Conservation (phyloP, 2,797 vertebrate species). For the Taeniopygia guttata region DNA sequence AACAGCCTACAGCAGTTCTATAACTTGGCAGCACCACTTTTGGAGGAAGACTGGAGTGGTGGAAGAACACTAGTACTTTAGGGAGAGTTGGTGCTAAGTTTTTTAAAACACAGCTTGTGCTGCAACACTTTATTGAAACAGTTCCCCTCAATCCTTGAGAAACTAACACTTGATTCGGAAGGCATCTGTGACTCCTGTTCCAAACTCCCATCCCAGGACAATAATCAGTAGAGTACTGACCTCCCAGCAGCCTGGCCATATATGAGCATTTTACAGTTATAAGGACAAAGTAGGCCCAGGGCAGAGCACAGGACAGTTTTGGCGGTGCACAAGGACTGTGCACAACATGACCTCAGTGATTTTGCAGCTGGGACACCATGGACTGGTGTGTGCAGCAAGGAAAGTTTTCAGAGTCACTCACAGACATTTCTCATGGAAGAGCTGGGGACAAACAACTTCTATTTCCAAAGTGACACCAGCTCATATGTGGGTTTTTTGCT, state of each 20-base stretch:
- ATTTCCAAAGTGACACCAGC: neutral
- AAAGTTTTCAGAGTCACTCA: neutral
- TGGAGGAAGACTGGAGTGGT: neutral
- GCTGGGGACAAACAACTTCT: neutral
- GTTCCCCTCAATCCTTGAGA: neutral
- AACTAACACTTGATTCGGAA: neutral
- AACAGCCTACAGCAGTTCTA: neutral
- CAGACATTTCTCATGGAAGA: rapidly evolving
- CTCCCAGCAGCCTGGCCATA: neutral
- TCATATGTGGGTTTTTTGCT: neutral
- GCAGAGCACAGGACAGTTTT: neutral
- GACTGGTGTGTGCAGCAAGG: neutral
- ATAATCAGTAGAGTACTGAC: neutral
- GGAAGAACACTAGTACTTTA: neutral
- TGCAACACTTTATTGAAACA: neutral
- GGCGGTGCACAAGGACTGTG: neutral
- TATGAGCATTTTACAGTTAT: neutral
- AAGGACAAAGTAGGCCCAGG: neutral
- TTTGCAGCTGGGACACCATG: neutral
- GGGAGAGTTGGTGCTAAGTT: neutral
- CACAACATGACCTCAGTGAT: neutral
- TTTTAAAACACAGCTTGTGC: neutral
- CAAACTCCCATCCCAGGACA: neutral
- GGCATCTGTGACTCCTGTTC: neutral
- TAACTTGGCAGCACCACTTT: neutral